A percentile compares a stretch with the other conserved stretches of the same genome.
phyloP scores from a whole-genome alignment of 1,140 invertebrate species.

The Polypedilum pembai region DNA sequence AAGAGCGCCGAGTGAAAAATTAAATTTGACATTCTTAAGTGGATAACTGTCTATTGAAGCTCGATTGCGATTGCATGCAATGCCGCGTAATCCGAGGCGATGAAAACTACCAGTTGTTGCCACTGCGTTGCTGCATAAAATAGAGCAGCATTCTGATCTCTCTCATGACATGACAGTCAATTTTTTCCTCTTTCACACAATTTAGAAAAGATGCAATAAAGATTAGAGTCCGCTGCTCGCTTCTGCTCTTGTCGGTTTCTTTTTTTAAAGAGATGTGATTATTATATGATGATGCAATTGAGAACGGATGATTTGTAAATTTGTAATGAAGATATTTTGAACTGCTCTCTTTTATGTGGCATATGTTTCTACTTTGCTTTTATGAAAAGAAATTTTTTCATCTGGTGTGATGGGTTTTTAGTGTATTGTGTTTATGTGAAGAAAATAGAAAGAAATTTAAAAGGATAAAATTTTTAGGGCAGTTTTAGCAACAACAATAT shows the following conservation, averaged over 20 bases:
- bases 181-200: slow-evolving; percentile 1
- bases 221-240: not conserved
- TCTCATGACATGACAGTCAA: too few relatives aligned
- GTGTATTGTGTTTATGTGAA: too few relatives aligned
- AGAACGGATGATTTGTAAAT: not conserved
- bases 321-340: not conserved
- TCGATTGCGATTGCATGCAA: not conserved
- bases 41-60: not conserved
- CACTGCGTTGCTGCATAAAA: not conserved
- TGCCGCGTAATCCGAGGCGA: not conserved
- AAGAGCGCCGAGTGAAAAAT: not conserved
- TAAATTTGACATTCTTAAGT: slow-evolving; percentile 20
- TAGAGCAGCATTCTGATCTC: too few relatives aligned
- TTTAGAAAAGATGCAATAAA: not conserved
- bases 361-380: not conserved
- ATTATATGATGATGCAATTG: slow-evolving; percentile 7
- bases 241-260: not conserved
- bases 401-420: too few relatives aligned
- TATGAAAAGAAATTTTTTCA: too few relatives aligned
- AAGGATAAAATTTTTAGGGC: too few relatives aligned
- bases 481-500: too few relatives aligned
- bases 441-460: too few relatives aligned
- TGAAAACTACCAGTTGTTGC: slow-evolving; percentile 18
- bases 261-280: not conserved
- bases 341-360: not conserved